These are phyloP conservation scores for Limnephilus rhombicus DNA, from an alignment of 2,888 invertebrate genomes.

Conservation along the genomic window DNA sequence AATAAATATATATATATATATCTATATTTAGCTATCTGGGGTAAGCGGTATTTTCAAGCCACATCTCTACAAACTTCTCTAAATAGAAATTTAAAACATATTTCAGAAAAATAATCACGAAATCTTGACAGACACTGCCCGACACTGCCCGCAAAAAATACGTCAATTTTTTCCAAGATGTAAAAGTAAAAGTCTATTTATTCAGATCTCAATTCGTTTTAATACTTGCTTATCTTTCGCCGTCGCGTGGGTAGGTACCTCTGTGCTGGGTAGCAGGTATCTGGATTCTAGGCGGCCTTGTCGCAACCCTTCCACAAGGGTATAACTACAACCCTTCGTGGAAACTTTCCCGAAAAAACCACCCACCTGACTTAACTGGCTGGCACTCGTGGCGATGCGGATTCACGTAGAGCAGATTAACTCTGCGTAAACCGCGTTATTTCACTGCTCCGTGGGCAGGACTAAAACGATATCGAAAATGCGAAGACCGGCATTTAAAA, in stretches of 20 bases:
- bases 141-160: not conserved
- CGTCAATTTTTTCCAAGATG: not conserved
- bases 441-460: not conserved
- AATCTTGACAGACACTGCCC: not conserved
- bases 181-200: not conserved
- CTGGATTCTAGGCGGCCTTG: not conserved
- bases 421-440: not conserved
- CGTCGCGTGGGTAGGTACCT: not conserved
- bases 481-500: not conserved
- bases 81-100: not conserved
- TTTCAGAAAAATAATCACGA: not conserved
- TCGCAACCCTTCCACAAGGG: not conserved
- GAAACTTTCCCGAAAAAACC: not conserved
- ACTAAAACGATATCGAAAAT: not conserved
- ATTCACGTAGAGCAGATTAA: not conserved
- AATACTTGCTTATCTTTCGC: not conserved
- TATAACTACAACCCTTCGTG: not conserved
- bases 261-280: not conserved
- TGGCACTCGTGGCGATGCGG: not conserved
- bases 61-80: not conserved
- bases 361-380: constrained; percentile 1
- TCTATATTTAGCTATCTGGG: too few species aligned
- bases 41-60: not conserved
- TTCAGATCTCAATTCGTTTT: not conserved
- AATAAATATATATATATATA: too few species aligned